Evolutionary conservation across 2,888 invertebrate genomes (phyloP).

Genomic region (Tenthredo livida): DNA sequence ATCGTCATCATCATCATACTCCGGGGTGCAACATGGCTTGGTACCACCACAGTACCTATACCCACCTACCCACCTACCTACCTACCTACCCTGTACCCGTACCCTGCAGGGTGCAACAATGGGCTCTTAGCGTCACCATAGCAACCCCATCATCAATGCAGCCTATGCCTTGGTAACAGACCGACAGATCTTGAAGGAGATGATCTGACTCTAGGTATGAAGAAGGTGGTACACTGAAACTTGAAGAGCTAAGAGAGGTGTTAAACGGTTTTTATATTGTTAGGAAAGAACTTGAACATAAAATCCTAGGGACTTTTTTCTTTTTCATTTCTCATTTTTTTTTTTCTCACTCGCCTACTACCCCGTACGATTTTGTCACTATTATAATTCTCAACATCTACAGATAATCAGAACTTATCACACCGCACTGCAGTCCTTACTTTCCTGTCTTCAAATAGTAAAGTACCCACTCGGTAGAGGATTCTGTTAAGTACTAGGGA

Average conservation of each 20-base stretch:
- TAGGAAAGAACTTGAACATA: not conserved
- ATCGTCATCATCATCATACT: slow-evolving; percentile 8
- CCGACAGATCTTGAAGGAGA: slow-evolving; percentile 76
- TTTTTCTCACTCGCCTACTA: not conserved
- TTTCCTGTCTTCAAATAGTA: not conserved
- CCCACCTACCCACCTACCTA: not conserved
- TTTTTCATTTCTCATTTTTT: too few relatives aligned
- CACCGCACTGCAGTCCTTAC: not conserved
- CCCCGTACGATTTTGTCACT: not conserved
- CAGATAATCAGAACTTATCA: not conserved
- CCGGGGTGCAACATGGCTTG: slow-evolving; percentile 7
- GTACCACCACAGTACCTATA: not conserved
- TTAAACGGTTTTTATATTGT: not conserved
- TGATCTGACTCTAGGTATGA: slow-evolving; percentile 11
- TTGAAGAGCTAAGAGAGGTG: not conserved
- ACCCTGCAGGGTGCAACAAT: slow-evolving; percentile 75
- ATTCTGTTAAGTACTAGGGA: not conserved
- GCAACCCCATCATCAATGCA: slow-evolving; percentile 73
- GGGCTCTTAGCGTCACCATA: slow-evolving; percentile 75
- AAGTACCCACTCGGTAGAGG: not conserved
- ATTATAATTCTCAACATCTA: not conserved
- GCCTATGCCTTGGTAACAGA: slow-evolving; percentile 77
- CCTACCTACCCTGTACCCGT: not conserved
- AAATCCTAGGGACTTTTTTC: slow-evolving; percentile 3
- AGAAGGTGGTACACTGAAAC: not conserved